Evolutionary conservation across 2,113 vertebrate genomes (phyloP).

Genomic region (Lasiurus cinereus): DNA sequence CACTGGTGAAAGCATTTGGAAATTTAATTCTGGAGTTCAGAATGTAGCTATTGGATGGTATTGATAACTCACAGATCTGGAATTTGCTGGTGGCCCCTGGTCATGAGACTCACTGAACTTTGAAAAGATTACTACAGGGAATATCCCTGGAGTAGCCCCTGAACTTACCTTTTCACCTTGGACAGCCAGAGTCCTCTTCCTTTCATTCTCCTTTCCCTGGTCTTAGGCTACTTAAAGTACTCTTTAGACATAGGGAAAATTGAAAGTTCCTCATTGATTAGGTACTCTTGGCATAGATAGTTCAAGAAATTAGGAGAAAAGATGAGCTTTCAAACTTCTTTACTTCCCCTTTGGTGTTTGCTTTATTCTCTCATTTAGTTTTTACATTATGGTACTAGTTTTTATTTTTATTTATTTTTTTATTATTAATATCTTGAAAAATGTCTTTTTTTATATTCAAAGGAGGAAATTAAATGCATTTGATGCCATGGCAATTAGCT

Average conservation of each 20-base stretch:
- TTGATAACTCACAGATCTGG: background rate
- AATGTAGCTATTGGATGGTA: background rate
- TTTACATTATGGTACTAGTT: conserved; percentile 1
- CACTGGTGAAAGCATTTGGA: conserved; percentile 13
- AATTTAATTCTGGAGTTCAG: background rate
- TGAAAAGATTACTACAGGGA: background rate
- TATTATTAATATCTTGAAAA: conserved; percentile 29
- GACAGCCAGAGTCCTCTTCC: background rate
- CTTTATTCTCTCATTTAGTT: conserved; percentile 49
- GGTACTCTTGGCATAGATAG: background rate
- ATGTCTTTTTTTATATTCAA: conserved; percentile 48
- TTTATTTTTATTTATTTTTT: background rate
- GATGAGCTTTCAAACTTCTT: background rate
- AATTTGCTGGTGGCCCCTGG: background rate
- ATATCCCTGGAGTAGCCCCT: background rate
- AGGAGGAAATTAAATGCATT: conserved; percentile 39
- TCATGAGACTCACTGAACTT: background rate
- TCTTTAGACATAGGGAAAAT: background rate
- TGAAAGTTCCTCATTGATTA: background rate
- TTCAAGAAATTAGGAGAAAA: background rate
- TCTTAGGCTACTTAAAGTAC: background rate
- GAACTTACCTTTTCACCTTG: background rate
- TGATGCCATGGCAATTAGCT: conserved; percentile 29
- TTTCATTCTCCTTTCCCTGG: background rate
- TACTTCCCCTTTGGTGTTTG: background rate